Evolutionary conservation across 2,797 vertebrate species (phyloP), one percentile per base, ranked within the genome.

Genomic region (Liparis tanakae): DNA sequence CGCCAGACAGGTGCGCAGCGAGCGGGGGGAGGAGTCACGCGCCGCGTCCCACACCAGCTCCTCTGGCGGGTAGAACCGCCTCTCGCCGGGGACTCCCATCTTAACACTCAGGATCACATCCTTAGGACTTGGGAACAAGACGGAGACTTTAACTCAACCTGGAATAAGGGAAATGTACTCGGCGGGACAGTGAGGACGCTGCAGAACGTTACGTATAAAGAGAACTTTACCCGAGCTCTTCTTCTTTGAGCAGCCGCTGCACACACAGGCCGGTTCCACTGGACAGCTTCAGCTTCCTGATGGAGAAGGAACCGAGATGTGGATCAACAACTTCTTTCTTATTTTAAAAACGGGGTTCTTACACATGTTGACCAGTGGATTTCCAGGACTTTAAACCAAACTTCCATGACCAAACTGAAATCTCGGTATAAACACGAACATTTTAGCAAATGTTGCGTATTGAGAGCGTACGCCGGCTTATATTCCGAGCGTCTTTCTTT

Each of bases 1-100:
- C 51, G 97, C 96, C 79, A 99, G 88, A 71, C 85, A 92, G 0
- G 89, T 88, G 79, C 93, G 95, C 58, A 94, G 89, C 33, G 94
- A 92, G 46, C 78, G 88, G 37, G 95, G 62, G 0, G 96, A 96
- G 56, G 95, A 92, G 55, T 96, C 96, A 14, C 82, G 91, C 50
- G 95, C 90, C 0, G 94, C 91, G 18, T 98, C 95, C 97, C 97
- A 99, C 65, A 96, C 90, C 87, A 99, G 64, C 83, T 98, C 97
- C 74, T 86, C 71, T 1, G 93, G 54, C 1, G 84, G 92, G 4
- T 92, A 93, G 84, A 96, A 98, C 15, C 87, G 76, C 75, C 93
- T 92, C 86, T 96, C 80, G 5, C 95, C 95, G 0, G 97, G 96
- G 56, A 98, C 86, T 30, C 89, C 94, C 93, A 98, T 94, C 90